phyloP scores from a whole-genome alignment of 2,888 invertebrate species.

The Ennomos erosarius region DNA sequence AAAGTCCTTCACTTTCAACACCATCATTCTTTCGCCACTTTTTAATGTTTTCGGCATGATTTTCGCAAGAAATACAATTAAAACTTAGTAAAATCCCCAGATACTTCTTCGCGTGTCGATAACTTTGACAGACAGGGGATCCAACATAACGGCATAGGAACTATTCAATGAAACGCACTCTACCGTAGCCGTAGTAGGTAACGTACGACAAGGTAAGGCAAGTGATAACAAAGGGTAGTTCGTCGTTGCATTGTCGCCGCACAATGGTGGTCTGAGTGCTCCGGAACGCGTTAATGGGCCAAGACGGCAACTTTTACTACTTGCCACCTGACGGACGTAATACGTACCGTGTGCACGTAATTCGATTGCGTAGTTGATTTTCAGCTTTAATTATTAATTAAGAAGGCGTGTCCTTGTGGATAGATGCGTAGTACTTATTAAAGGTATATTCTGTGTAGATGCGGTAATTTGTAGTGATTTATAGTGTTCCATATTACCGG shows the following conservation, averaged over 20 bases:
- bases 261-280: constrained; percentile 61
- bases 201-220: constrained; percentile 50
- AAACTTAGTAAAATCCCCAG: no score
- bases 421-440: no score
- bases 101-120: no score
- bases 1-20: no score
- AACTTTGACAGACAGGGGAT: no score
- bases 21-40: no score
- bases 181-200: constrained; percentile 14
- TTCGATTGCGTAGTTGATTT: constrained; percentile 14
- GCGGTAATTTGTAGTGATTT: not conserved
- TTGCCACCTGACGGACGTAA: constrained; percentile 10
- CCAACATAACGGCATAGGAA: no score
- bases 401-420: not conserved
- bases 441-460: no score
- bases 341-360: constrained; percentile 22
- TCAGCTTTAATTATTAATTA: constrained; percentile 14
- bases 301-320: constrained; percentile 41
- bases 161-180: no score
- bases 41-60: no score
- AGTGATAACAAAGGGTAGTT: constrained; percentile 72
- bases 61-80: no score
- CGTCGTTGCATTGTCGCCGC: constrained; percentile 62
- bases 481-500: no score
- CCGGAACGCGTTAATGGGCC: constrained; percentile 56